phyloP scores from a whole-genome alignment of 2,888 invertebrate species.

The Gryllus longicercus region DNA sequence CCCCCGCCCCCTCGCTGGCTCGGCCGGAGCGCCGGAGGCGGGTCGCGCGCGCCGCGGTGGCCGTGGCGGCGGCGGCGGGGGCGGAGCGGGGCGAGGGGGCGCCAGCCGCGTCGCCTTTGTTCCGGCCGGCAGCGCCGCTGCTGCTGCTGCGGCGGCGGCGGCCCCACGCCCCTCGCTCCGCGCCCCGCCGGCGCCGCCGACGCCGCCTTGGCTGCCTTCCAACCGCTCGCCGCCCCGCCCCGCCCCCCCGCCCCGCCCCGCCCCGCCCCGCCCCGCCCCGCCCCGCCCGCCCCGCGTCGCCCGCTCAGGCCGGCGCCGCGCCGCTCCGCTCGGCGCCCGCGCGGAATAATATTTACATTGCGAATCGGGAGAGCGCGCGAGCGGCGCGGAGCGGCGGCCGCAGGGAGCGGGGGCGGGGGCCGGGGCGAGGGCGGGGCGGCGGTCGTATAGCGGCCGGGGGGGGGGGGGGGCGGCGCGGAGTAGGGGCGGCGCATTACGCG shows the following conservation, averaged over 20 bases:
- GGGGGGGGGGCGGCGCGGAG: not conserved
- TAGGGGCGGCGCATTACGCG: not conserved
- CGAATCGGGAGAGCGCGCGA: slow-evolving; percentile 7
- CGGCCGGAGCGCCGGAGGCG: not conserved
- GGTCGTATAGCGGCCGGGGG: not conserved
- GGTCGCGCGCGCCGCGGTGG: not conserved
- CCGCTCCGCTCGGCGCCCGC: not conserved
- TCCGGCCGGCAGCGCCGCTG: not conserved
- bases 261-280: not conserved
- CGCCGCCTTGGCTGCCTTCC: not conserved
- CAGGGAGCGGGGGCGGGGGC: not conserved
- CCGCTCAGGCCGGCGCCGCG: not conserved
- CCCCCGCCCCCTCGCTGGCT: not conserved
- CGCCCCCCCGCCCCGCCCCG: no score
- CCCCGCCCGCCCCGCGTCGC: not conserved
- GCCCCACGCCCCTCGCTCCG: not conserved
- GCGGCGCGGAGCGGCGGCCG: not conserved
- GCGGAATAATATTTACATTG: slow-evolving; percentile 17
- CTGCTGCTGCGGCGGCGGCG: not conserved
- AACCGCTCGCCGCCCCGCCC: not conserved
- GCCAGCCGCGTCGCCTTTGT: slow-evolving; percentile 10
- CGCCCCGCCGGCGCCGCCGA: not conserved
- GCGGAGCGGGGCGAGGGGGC: not conserved
- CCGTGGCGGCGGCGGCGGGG: not conserved
- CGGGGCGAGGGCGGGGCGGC: not conserved